Conservation (phyloP, 1,140 invertebrate genomes). For the Teleopsis dalmanni region DNA sequence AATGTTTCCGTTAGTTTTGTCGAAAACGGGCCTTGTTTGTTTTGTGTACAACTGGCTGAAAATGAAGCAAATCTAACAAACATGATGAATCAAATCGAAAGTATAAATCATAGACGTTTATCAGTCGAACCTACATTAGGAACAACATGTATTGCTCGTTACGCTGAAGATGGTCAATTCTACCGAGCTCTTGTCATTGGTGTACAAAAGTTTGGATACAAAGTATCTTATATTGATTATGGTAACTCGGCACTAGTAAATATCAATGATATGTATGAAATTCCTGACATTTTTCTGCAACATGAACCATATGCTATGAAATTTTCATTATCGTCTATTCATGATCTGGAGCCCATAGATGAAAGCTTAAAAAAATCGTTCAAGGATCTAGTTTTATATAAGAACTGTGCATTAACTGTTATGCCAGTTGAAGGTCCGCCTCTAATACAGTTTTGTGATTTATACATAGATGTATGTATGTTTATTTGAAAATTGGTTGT, state of each 20-base stretch:
- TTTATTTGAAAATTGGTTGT: neutral
- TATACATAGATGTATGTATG: slow-evolving; percentile 44
- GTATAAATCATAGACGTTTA: slow-evolving; percentile 50
- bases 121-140: slow-evolving; percentile 54
- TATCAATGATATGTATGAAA: slow-evolving; percentile 60
- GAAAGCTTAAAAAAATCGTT: slow-evolving; percentile 61
- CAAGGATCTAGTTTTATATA: slow-evolving; percentile 55
- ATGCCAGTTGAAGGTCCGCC: slow-evolving; percentile 58
- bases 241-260: slow-evolving; percentile 63
- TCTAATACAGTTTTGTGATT: slow-evolving; percentile 62
- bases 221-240: slow-evolving; percentile 71
- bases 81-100: slow-evolving; percentile 62
- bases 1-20: slow-evolving; percentile 64
- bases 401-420: slow-evolving; percentile 55
- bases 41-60: slow-evolving; percentile 60
- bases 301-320: slow-evolving; percentile 64
- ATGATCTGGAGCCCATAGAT: slow-evolving; percentile 55
- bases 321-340: slow-evolving; percentile 61
- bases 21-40: slow-evolving; percentile 65
- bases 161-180: slow-evolving; percentile 54
- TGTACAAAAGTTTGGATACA: slow-evolving; percentile 52
- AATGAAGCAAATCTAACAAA: slow-evolving; percentile 51
- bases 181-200: slow-evolving; percentile 66
- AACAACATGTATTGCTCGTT: slow-evolving; percentile 62
- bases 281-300: slow-evolving; percentile 60